phyloP scores from a whole-genome alignment of 2,797 vertebrate genomes.

The Carcharodon carcharias region DNA sequence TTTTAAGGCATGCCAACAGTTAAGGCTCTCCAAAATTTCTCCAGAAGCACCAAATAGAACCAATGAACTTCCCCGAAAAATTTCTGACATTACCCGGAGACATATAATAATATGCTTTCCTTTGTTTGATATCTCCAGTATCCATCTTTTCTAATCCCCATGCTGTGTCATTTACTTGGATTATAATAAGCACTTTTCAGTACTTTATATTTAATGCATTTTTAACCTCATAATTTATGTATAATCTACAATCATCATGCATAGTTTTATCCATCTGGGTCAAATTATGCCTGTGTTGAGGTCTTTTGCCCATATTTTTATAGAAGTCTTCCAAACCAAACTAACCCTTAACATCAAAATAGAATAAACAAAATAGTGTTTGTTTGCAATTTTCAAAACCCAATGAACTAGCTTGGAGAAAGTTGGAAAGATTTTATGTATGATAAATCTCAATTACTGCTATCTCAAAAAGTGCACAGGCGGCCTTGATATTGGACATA shows the following conservation, averaged over 20 bases:
- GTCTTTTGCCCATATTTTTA: constrained; percentile 12
- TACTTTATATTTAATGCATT: not conserved
- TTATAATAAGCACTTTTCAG: constrained; percentile 18
- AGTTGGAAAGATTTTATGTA: constrained; percentile 1
- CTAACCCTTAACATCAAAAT: constrained; percentile 17
- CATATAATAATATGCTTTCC: constrained; percentile 6
- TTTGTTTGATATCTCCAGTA: not conserved
- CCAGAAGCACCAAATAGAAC: not conserved
- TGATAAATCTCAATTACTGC: not conserved
- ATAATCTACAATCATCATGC: not conserved
- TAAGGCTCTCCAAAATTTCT: not conserved
- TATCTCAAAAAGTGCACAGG: not conserved
- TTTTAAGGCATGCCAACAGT: not conserved
- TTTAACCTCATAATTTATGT: constrained; percentile 5
- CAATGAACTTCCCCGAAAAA: not conserved
- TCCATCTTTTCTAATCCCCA: not conserved
- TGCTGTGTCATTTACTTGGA: not conserved
- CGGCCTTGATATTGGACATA: not conserved
- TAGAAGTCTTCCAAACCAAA: constrained; percentile 18
- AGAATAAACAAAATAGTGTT: not conserved
- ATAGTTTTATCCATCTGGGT: constrained; percentile 24
- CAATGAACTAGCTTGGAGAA: not conserved
- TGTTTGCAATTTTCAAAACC: not conserved
- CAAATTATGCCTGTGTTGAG: not conserved
- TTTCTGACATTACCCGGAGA: not conserved